Evolutionary conservation across 2,113 vertebrate species (phyloP), one percentile per base, ranked within the genome.

Genomic region (Ursus arctos): DNA sequence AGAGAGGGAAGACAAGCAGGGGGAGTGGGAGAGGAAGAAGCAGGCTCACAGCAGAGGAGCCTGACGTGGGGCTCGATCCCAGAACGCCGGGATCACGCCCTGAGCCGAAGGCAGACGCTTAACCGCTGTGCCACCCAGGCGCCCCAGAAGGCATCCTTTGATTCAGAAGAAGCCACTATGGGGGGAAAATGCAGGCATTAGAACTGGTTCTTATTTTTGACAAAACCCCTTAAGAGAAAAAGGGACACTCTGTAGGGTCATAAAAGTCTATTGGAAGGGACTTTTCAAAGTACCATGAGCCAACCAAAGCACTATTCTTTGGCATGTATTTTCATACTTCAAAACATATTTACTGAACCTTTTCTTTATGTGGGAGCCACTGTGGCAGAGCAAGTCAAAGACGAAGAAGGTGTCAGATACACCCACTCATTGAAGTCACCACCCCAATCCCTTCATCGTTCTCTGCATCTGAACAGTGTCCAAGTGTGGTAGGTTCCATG

Each of bases 281-380:
- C n/a, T 67, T 92, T 69, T 76, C 88, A 85, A 79, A 63, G 22
- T 12, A 84, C 24, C 18, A n/a, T 3, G 24, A 92, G 57, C n/a
- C 82, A 95, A 59, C 33, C 40, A 91, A 84, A 80, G 33, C 6
- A 24, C 71, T 91, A 16, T 77, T 83, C 36, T 47, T 67, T 90
- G 49, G 40, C 71, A 80, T 82, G 21, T 79, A 53, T 89, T 95
- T 83, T 71, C 95, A 89, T 13, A 89, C 33, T 89, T 93, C 15
- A 89, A 96, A 65, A 93, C 72, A 86, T 93, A 95, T 86, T 95
- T 72, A 51, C 65, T 80, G 36, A 91, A 40, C 31, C 40, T 43
- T 71, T 36, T 71, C 94, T 95, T 77, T 43, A 43, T 94, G 55
- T 80, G 31, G 59, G 26, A 16, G n/a, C 40, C 65, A 43, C 63